Evolutionary conservation across 2,797 vertebrate species (phyloP).

Genomic region (Oreortyx pictus): DNA sequence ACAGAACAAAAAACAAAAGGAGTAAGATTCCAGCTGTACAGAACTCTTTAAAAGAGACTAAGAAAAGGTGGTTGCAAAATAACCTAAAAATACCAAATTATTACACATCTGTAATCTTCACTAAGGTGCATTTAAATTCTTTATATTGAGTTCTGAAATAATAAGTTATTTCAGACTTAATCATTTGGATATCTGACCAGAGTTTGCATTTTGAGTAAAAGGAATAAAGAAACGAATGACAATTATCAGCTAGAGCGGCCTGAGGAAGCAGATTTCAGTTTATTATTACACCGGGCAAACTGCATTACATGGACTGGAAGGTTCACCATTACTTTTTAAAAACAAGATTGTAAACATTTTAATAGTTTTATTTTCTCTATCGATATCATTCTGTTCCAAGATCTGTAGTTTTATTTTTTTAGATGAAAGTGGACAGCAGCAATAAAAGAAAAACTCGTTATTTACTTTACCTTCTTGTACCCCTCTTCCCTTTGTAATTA

Average conservation of each 20-base stretch:
- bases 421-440: background rate
- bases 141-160: fast-evolving
- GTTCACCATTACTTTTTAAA: background rate
- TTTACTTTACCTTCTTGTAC: background rate
- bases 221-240: background rate
- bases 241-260: background rate
- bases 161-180: background rate
- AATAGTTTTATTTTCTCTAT: background rate
- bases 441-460: background rate
- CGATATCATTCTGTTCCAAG: background rate
- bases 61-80: background rate
- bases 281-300: background rate
- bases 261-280: background rate
- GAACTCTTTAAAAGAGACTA: background rate
- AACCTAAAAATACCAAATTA: background rate
- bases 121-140: background rate
- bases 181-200: background rate
- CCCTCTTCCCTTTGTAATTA: background rate
- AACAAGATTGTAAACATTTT: background rate
- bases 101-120: background rate
- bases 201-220: background rate
- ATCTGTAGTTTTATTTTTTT: background rate
- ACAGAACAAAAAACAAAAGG: background rate
- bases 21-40: background rate
- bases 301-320: background rate